Percentiles rank a stretch among this genome's conserved stretches.
phyloP scores from a whole-genome alignment of 2,888 invertebrate genomes.

The Orthonychiurus folsomi region DNA sequence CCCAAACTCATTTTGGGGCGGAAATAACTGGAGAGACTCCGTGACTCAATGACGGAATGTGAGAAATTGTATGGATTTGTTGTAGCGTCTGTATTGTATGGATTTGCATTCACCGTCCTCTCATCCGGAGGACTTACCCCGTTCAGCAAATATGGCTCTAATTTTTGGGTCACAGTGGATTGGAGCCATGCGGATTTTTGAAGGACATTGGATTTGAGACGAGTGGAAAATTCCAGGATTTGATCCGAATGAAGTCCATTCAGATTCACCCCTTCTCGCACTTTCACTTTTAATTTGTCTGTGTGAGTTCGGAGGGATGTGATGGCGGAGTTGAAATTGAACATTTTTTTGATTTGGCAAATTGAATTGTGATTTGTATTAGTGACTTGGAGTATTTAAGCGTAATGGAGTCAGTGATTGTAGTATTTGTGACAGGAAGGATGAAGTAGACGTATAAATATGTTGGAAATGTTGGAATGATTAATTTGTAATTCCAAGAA shows the following conservation, averaged over 20 bases:
- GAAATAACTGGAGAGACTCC: slow-evolving; percentile 9
- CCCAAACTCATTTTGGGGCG: not conserved
- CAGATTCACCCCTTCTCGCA: slow-evolving; percentile 28
- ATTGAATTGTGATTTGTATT: slow-evolving; percentile 6
- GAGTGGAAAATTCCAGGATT: slow-evolving; percentile 31
- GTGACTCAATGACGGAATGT: too few species aligned
- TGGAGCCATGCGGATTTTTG: slow-evolving; percentile 30
- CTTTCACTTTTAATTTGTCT: slow-evolving; percentile 29
- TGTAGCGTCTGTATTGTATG: not conserved
- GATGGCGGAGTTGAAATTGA: slow-evolving; percentile 27
- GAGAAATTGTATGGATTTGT: too few species aligned
- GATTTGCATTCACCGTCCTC: not conserved
- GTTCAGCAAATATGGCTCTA: slow-evolving; percentile 22
- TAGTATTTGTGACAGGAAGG: too few species aligned
- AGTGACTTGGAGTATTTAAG: too few species aligned
- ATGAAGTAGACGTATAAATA: too few species aligned
- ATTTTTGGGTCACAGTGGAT: slow-evolving; percentile 30
- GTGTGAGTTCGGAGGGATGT: slow-evolving; percentile 26
- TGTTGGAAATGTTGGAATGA: too few species aligned
- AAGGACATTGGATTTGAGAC: slow-evolving; percentile 35
- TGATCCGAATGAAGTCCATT: slow-evolving; percentile 18
- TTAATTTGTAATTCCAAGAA: too few species aligned
- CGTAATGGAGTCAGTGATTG: too few species aligned
- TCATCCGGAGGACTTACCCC: not conserved
- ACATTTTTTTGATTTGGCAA: slow-evolving; percentile 22